phyloP scores from a whole-genome alignment of 2,797 vertebrate species.

The Danio tinwini region DNA sequence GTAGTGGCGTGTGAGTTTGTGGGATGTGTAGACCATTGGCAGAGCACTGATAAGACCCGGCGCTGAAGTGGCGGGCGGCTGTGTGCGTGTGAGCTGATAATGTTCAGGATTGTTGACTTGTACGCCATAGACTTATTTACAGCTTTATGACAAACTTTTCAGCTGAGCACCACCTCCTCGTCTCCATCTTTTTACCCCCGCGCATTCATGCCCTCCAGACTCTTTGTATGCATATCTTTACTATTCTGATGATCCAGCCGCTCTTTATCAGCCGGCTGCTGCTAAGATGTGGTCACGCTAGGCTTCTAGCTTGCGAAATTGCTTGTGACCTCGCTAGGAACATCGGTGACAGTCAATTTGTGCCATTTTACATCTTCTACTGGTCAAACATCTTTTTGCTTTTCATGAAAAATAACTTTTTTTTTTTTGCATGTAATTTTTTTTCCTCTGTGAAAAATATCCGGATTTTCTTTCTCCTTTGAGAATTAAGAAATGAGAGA shows the following conservation, averaged over 20 bases:
- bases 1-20: slow-evolving; percentile 44
- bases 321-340: slow-evolving; percentile 14
- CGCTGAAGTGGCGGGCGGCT: slow-evolving; percentile 61
- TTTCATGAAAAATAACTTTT: neutral
- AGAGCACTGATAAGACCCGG: slow-evolving; percentile 69
- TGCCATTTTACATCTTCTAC: slow-evolving; percentile 19
- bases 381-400: slow-evolving; percentile 23
- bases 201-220: neutral
- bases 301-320: slow-evolving; percentile 22
- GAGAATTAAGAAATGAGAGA: slow-evolving; percentile 45
- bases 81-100: slow-evolving; percentile 65
- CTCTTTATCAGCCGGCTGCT: slow-evolving; percentile 44
- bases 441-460: slow-evolving; percentile 19
- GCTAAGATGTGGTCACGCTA: slow-evolving; percentile 27
- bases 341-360: slow-evolving; percentile 36
- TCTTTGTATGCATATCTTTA: slow-evolving; percentile 3
- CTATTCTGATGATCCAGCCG: slow-evolving; percentile 14
- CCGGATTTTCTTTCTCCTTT: slow-evolving; percentile 44
- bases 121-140: slow-evolving; percentile 24
- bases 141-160: slow-evolving; percentile 36
- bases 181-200: slow-evolving; percentile 14
- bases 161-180: slow-evolving; percentile 33
- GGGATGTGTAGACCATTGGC: slow-evolving; percentile 56
- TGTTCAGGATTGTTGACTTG: slow-evolving; percentile 55
- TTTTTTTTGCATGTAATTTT: slow-evolving; percentile 24